A percentile compares a stretch with the other conserved stretches of the same genome.
These are phyloP conservation scores for Automeris io DNA, from an alignment of 2,888 invertebrate genomes.

Conservation along the genomic window DNA sequence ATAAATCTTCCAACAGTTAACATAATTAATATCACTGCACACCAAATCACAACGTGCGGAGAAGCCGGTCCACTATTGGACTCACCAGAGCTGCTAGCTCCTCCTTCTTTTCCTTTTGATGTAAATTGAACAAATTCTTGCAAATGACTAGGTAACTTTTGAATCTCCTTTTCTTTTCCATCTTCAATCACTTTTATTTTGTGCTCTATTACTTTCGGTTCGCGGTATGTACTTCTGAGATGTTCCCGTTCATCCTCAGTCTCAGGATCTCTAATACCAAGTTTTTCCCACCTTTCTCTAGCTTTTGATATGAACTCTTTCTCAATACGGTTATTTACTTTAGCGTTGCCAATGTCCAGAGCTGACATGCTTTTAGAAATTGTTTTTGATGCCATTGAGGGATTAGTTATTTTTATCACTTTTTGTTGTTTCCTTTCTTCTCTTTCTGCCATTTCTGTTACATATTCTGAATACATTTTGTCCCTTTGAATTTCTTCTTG, in stretches of 20 bases:
- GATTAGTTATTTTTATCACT: slow-evolving; percentile 86
- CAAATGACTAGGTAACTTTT: slow-evolving; percentile 84
- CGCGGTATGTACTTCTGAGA: slow-evolving; percentile 44
- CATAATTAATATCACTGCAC: slow-evolving; percentile 68
- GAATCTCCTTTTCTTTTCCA: slow-evolving; percentile 76
- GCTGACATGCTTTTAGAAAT: slow-evolving; percentile 58
- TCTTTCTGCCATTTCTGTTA: slow-evolving; percentile 85
- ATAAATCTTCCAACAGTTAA: slow-evolving; percentile 60
- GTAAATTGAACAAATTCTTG: slow-evolving; percentile 85
- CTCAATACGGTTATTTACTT: slow-evolving; percentile 78
- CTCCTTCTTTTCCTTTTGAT: slow-evolving; percentile 67
- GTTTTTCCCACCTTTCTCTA: slow-evolving; percentile 82
- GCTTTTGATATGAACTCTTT: slow-evolving; percentile 88
- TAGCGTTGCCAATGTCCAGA: slow-evolving; percentile 49
- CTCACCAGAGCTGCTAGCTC: slow-evolving; percentile 73
- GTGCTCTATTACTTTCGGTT: slow-evolving; percentile 63
- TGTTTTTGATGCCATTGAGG: slow-evolving; percentile 33
- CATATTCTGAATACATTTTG: slow-evolving; percentile 91
- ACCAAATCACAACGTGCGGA: slow-evolving; percentile 69
- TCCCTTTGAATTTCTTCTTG: slow-evolving; percentile 86
- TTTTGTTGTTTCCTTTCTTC: slow-evolving; percentile 87
- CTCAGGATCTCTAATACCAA: slow-evolving; percentile 81
- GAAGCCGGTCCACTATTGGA: slow-evolving; percentile 53
- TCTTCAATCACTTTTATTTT: slow-evolving; percentile 82
- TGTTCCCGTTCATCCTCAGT: slow-evolving; percentile 77